Evolutionary conservation across 2,113 vertebrate genomes (phyloP).

Genomic region (Malurus elegans): DNA sequence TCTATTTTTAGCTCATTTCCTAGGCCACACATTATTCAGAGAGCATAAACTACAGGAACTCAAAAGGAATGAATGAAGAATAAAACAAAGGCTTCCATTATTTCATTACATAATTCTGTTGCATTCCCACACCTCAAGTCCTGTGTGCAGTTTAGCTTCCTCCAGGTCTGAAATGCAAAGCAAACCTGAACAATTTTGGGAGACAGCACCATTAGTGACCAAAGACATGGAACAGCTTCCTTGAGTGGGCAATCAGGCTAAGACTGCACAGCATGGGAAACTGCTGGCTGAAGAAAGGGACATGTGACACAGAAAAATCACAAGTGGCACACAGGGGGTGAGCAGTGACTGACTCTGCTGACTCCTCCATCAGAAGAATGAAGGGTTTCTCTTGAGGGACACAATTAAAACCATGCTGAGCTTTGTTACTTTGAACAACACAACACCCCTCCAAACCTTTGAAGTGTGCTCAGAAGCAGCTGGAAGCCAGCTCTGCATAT

Average conservation of each 20-base stretch:
- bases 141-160: not conserved
- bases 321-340: accelerated
- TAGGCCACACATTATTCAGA: not conserved
- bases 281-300: not conserved
- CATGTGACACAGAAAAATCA: not conserved
- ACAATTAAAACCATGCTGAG: not conserved
- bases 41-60: not conserved
- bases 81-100: not conserved
- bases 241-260: not conserved
- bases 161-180: not conserved
- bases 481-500: not conserved
- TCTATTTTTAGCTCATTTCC: not conserved
- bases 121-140: not conserved
- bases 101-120: not conserved
- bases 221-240: not conserved
- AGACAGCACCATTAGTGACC: not conserved
- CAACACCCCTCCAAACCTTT: not conserved
- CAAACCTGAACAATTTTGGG: not conserved
- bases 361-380: not conserved
- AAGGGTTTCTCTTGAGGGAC: not conserved
- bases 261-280: not conserved
- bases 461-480: not conserved
- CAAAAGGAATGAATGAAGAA: not conserved
- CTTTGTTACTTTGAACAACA: not conserved
- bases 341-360: not conserved